phyloP scores from a whole-genome alignment of 2,888 invertebrate genomes.

The Myathropa florea region DNA sequence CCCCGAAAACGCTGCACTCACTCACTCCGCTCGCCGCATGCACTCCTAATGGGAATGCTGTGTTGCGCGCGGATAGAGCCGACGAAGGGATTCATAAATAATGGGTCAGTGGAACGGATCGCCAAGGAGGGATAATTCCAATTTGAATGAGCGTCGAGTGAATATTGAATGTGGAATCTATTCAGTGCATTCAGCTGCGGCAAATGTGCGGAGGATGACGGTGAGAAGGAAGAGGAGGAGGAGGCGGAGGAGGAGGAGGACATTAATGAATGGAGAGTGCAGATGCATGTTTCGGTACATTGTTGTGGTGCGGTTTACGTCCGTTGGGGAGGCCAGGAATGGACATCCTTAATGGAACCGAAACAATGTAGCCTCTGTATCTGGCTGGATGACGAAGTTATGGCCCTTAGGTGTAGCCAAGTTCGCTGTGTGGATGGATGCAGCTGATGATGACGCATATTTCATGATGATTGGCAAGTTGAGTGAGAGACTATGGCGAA shows the following conservation, averaged over 20 bases:
- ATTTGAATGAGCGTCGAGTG: constrained; percentile 45
- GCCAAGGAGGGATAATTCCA: constrained; percentile 41
- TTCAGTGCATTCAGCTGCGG: constrained; percentile 4
- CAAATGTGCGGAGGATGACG: not conserved
- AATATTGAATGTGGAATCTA: constrained; percentile 5
- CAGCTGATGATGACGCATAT: constrained; percentile 19
- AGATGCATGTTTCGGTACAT: constrained; percentile 50
- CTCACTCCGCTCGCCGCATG: constrained; percentile 6
- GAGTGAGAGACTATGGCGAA: not conserved
- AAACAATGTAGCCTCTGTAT: constrained; percentile 25
- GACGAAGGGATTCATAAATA: constrained; percentile 60
- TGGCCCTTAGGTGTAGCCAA: constrained; percentile 3
- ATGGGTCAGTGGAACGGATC: constrained; percentile 71
- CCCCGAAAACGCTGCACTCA: too few relatives aligned
- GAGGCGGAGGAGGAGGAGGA: not conserved
- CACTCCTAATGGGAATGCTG: constrained; percentile 53
- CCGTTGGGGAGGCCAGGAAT: not conserved
- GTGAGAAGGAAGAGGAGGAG: not conserved
- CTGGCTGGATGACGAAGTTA: not conserved
- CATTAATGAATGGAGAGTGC: constrained; percentile 57
- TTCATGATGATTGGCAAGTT: constrained; percentile 13
- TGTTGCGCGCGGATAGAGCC: constrained; percentile 33
- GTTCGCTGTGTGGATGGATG: constrained; percentile 14
- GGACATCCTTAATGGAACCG: constrained; percentile 38
- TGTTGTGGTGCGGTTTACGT: constrained; percentile 3